Base-by-base conservation (phyloP, 2,888 invertebrate genomes). In the Dorcus parallelipipedus region DNA sequence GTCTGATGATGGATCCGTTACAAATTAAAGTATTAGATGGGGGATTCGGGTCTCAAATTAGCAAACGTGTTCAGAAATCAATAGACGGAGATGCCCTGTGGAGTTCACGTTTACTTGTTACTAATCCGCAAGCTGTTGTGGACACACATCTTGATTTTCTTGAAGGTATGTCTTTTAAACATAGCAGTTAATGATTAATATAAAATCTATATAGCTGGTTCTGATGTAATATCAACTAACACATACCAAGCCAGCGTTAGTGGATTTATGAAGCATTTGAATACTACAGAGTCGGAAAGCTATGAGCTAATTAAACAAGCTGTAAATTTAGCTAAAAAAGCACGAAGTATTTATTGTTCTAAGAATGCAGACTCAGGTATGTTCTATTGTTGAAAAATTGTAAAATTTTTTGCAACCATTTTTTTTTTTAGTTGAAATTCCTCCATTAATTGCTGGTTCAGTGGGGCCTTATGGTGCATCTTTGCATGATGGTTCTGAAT, bases 391-490 rank as follows among this genome's bases (percentile, higher is more conserved):
- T 40, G 9, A 39, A 38, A 38, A 38, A 10, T 45, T 26, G 9
- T 45, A 9, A 54, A 20, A 45, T 4, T 20, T 45, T 9, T 20
- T 45, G 0, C 9, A 9, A 20, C 6, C 7, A 9, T 10, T 20
- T 2, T 45, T 45, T 6, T 10, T 20, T 45, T 45, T 45, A 45
- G 45, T 10, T 45, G 23, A 45, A 20, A 9, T 20, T 20, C 20
- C 17, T 14, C 86, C 89, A 7, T 74, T 87, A 67, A 82, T 95
- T 38, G 91, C 91, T 41, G 95, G 93, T 0, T 92, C 95, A 0
- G 86, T 95, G 64, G 95, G 95, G 0, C 93, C 95, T 0, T 95
- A 91, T 75, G 95, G 94, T 0, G 95, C 95, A 0, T 88, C 86
- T 72, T 80, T 93, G 45, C 88, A 89, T 72, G 93, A 96, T 75